Evolutionary conservation across 1,140 invertebrate genomes (phyloP).

Genomic region (Macrocentrus cingulum): DNA sequence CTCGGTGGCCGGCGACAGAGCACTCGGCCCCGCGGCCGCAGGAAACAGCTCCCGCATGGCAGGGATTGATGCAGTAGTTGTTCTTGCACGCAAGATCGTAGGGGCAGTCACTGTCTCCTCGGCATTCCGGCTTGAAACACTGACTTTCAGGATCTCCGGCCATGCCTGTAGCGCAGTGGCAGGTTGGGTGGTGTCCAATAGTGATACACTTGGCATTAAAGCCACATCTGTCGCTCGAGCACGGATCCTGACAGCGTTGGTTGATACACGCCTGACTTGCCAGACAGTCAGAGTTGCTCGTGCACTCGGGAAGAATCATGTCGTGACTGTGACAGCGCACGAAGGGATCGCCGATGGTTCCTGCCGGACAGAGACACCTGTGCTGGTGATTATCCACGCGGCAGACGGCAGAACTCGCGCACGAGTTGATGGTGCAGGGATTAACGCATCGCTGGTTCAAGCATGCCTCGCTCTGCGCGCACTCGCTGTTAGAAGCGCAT

Average conservation of each 20-base stretch:
- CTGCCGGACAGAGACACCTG: slow-evolving; percentile 74
- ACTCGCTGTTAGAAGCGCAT: slow-evolving; percentile 73
- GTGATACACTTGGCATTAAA: slow-evolving; percentile 76
- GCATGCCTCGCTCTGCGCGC: slow-evolving; percentile 69
- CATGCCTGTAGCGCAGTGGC: slow-evolving; percentile 79
- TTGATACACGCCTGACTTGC: slow-evolving; percentile 77
- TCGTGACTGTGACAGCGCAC: slow-evolving; percentile 74
- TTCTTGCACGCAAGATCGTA: slow-evolving; percentile 81
- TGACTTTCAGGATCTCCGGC: slow-evolving; percentile 82
- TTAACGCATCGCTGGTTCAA: slow-evolving; percentile 73
- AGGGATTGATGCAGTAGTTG: slow-evolving; percentile 79
- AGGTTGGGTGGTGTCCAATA: slow-evolving; percentile 73
- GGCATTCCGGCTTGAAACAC: slow-evolving; percentile 88
- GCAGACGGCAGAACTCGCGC: slow-evolving; percentile 79
- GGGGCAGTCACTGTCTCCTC: slow-evolving; percentile 78
- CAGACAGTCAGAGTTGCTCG: slow-evolving; percentile 71
- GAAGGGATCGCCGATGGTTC: slow-evolving; percentile 78
- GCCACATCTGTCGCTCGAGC: slow-evolving; percentile 78
- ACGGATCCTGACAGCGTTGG: slow-evolving; percentile 77
- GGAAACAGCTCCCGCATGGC: slow-evolving; percentile 61
- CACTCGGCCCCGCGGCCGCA: slow-evolving; percentile 84
- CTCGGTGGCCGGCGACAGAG: slow-evolving; percentile 70
- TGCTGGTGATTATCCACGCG: slow-evolving; percentile 74
- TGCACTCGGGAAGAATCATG: slow-evolving; percentile 63
- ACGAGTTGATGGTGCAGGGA: slow-evolving; percentile 77